Percentiles rank a stretch among this genome's conserved stretches.
phyloP scores from a whole-genome alignment of 2,113 vertebrate genomes.

The Phalacrocorax brasilianus region DNA sequence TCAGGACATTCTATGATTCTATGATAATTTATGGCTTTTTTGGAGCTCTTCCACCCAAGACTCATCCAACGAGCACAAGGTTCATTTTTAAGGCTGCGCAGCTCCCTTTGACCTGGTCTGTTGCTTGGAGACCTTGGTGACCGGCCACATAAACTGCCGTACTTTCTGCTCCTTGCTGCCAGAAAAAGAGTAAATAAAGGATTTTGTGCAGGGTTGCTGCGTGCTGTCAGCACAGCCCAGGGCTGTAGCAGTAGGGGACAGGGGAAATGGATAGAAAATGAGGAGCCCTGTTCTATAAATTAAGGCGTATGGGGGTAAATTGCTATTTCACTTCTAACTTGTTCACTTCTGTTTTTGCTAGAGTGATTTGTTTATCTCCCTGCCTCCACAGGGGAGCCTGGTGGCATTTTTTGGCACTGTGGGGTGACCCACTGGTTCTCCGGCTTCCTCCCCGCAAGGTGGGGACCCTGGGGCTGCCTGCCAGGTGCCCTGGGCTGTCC shows the following conservation, averaged over 20 bases:
- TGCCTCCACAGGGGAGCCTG: background rate
- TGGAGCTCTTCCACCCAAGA: background rate
- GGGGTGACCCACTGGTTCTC: background rate
- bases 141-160: background rate
- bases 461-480: background rate
- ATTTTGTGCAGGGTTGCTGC: background rate
- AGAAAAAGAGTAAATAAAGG: background rate
- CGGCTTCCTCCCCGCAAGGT: background rate
- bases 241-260: background rate
- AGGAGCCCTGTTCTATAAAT: background rate
- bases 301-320: background rate
- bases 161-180: background rate
- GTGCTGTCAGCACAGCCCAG: rapidly evolving
- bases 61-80: background rate
- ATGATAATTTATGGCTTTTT: background rate
- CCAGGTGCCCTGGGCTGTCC: background rate
- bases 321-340: background rate
- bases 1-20: no score
- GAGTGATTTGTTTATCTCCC: background rate
- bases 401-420: background rate
- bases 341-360: background rate
- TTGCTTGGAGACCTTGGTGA: background rate
- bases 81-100: background rate
- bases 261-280: background rate
- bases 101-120: background rate